Evolutionary conservation across 2,113 vertebrate species (phyloP).

Genomic region (Hydrolagus affinis): DNA sequence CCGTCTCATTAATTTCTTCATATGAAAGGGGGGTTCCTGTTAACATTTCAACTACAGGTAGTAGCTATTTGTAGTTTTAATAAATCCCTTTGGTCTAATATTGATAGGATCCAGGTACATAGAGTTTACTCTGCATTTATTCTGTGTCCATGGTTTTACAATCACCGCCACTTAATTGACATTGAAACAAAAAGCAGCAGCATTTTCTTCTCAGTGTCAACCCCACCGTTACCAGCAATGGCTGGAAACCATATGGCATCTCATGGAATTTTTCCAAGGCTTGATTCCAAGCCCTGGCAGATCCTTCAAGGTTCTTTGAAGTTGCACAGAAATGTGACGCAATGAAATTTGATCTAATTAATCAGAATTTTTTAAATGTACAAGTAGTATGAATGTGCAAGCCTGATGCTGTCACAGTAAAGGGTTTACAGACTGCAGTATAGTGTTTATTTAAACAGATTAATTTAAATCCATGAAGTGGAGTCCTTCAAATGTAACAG

Average conservation of each 20-base stretch:
- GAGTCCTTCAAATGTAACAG: background rate
- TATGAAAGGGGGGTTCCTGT: background rate
- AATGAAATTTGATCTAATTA: slow-evolving; percentile 3
- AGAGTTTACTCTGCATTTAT: too few relatives aligned
- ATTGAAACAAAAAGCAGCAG: background rate
- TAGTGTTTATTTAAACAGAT: slow-evolving; percentile 12
- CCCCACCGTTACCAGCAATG: background rate
- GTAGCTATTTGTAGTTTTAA: background rate
- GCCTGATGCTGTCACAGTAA: background rate
- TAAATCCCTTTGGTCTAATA: background rate
- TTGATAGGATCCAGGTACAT: background rate
- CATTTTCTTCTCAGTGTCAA: background rate
- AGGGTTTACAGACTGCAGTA: background rate
- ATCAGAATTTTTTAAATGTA: background rate
- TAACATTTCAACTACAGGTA: too few relatives aligned
- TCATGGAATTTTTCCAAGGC: background rate
- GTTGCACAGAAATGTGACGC: background rate
- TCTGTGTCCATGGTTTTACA: too few relatives aligned
- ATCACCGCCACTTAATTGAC: background rate
- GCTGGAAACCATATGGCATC: background rate
- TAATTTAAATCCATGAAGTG: slow-evolving; percentile 19
- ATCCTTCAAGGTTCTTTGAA: background rate
- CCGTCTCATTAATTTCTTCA: background rate
- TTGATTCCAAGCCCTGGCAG: background rate
- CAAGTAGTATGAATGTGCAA: background rate